Evolutionary conservation across 1,140 invertebrate species (phyloP), one percentile per base, ranked within the genome.

Genomic region (Camponotus vicinus): DNA sequence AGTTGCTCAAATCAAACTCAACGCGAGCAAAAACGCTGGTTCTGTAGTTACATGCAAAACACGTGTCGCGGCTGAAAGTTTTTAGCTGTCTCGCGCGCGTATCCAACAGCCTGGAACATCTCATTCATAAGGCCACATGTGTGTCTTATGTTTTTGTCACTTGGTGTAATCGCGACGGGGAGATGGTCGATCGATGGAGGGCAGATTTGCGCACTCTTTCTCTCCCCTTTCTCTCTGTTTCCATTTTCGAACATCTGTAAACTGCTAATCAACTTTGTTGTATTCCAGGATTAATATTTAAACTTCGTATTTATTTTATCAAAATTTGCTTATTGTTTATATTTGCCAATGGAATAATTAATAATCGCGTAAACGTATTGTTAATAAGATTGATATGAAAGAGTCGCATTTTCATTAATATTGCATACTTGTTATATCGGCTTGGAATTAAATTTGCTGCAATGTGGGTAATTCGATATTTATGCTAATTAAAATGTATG

Each of bases 121-220:
- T 73, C 69, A 75, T 83, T 83, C 79, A 83, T 75, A 75, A 73
- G 61, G 27, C 40, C 69, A 8, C 79, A 83, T 45, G 21, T 75
- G 69, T 61, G 27, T 55, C 79, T 63, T 61, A 42, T 0, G 79
- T 82, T 75, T 83, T 83, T 83, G 79, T 37, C 55, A 2, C 21
- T 18, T 13, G 40, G 45, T 63, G 69, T 75, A 83, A 83, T 83
- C 32, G 49, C 0, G 49, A 49, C 69, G 69, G 18, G 27, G 55
- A 34, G 34, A 37, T 21, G 37, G 37, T 61, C 52, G 67, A 52
- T 59, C 40, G 79, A 27, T 13, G 21, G 7, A n/a, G 15, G n/a
- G 40, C 27, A 63, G 34, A 83, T 83, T 83, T 75, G 69, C 79
- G 37, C 40, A 18, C 3, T 52, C 4, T 4, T 52, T 18, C 15